phyloP scores from a whole-genome alignment of 2,888 invertebrate species.

The Thymelicus lineola region DNA sequence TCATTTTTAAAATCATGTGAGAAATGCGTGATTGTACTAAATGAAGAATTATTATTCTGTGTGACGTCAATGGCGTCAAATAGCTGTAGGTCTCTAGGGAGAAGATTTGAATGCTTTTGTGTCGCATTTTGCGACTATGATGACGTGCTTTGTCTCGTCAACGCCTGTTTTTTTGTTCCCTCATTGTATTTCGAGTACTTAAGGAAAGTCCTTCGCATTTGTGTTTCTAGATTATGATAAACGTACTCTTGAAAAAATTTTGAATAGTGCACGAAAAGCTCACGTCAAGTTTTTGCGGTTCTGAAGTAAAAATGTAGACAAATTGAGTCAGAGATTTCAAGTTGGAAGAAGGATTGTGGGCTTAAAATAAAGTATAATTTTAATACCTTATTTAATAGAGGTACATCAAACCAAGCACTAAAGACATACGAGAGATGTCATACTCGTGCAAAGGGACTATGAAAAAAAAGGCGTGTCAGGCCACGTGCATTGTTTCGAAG shows the following conservation, averaged over 20 bases:
- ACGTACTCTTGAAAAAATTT: neutral
- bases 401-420: too few relatives aligned
- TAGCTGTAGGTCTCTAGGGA: conserved; percentile 24
- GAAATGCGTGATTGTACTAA: neutral
- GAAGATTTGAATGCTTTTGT: conserved; percentile 37
- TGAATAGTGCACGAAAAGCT: neutral
- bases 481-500: too few relatives aligned
- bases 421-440: neutral
- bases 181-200: conserved; percentile 31
- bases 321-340: too few relatives aligned
- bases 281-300: too few relatives aligned
- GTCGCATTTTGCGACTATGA: conserved; percentile 36
- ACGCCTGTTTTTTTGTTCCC: conserved; percentile 24
- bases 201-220: conserved; percentile 19
- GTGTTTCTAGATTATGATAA: conserved; percentile 15
- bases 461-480: too few relatives aligned
- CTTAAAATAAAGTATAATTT: too few relatives aligned
- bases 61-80: conserved; percentile 22
- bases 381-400: too few relatives aligned
- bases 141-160: conserved; percentile 35
- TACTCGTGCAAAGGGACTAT: conserved; percentile 30
- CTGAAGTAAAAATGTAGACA: too few relatives aligned
- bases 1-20: neutral
- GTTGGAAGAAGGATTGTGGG: too few relatives aligned
- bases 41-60: conserved; percentile 1